These are phyloP conservation scores for Bovichtus diacanthus DNA, from an alignment of 2,797 vertebrate species.

Conservation along the genomic window DNA sequence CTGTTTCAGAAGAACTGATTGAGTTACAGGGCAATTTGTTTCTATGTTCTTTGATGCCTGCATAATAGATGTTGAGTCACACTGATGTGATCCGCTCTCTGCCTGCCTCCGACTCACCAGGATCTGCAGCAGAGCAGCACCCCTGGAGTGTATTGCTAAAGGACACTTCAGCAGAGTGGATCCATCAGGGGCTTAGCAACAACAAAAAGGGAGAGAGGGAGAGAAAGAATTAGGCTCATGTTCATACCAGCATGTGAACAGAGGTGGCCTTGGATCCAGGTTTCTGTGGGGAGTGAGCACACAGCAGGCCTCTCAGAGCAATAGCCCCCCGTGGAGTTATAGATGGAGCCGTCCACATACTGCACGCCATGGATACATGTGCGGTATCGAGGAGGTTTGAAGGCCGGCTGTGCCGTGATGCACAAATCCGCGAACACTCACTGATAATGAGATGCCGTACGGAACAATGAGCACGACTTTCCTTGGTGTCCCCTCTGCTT, in stretches of 20 bases:
- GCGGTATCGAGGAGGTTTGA: not conserved
- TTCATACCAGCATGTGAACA: slow-evolving; percentile 41
- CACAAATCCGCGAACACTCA: slow-evolving; percentile 48
- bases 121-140: slow-evolving; percentile 5
- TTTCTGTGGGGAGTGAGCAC: slow-evolving; percentile 32
- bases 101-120: slow-evolving; percentile 10
- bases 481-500: slow-evolving; percentile 34
- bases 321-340: slow-evolving; percentile 45
- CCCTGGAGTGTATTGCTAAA: slow-evolving; percentile 40
- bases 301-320: slow-evolving; percentile 51
- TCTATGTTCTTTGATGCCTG: slow-evolving; percentile 24
- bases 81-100: slow-evolving; percentile 22
- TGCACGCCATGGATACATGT: slow-evolving; percentile 35
- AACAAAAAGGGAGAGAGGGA: not conserved
- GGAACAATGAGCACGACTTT: slow-evolving; percentile 64
- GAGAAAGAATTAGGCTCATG: slow-evolving; percentile 22
- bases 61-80: slow-evolving; percentile 31
- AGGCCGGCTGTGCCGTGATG: slow-evolving; percentile 39
- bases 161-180: slow-evolving; percentile 50
- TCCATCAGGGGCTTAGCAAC: not conserved
- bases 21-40: slow-evolving; percentile 13
- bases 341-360: slow-evolving; percentile 51
- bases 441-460: slow-evolving; percentile 37
- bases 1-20: slow-evolving; percentile 20
- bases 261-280: slow-evolving; percentile 37